phyloP scores from a whole-genome alignment of 2,113 vertebrate species.

The Tupaia chinensis region DNA sequence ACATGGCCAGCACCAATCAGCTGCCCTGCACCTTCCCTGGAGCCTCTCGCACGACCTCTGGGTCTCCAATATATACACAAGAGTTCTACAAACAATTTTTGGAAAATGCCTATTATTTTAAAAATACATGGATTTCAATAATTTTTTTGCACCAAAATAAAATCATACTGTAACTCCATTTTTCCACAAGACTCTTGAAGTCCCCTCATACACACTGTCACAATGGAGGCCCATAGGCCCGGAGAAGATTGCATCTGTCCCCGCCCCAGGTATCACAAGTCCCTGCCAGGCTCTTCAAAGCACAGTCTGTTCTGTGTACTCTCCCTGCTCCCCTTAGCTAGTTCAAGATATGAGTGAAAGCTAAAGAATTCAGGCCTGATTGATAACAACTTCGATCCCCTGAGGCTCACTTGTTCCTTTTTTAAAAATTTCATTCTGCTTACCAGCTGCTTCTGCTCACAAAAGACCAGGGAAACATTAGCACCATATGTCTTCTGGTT shows the following conservation, averaged over 20 bases:
- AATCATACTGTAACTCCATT: too few species aligned
- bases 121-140: too few species aligned
- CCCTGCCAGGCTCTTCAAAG: background rate
- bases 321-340: background rate
- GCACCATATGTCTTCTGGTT: conserved; percentile 85
- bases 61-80: background rate
- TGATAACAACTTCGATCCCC: conserved; percentile 70
- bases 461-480: conserved; percentile 80
- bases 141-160: too few species aligned
- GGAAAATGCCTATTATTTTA: too few species aligned
- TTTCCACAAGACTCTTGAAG: too few species aligned
- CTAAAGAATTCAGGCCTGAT: conserved; percentile 73
- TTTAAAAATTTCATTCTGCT: conserved; percentile 78
- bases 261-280: background rate
- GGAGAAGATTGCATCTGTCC: background rate
- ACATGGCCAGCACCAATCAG: background rate
- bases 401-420: conserved; percentile 71
- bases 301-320: background rate
- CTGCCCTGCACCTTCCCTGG: background rate
- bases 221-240: background rate
- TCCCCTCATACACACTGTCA: background rate
- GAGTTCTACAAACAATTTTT: too few species aligned
- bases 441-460: conserved; percentile 84
- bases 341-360: conserved; percentile 39
- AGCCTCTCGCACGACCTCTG: background rate